Percentiles rank a stretch among this genome's conserved stretches.
Conservation (phyloP, 2,888 invertebrate species). For the Bedellia somnulentella region DNA sequence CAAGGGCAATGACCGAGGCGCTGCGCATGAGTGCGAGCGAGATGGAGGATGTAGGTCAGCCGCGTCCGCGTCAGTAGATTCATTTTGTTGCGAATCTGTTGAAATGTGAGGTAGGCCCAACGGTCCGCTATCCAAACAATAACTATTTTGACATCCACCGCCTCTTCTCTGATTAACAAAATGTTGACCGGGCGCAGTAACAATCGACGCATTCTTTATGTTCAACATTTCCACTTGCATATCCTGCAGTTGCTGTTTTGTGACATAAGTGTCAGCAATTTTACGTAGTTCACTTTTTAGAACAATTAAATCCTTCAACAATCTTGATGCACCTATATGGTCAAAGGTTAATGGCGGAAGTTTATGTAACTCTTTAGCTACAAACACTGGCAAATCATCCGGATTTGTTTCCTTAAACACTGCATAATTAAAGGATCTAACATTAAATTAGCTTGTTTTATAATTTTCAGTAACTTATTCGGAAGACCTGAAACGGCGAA, state of each 20-base stretch:
- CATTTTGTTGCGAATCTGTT: too few species aligned
- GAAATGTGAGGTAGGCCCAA: neutral
- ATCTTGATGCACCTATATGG: constrained; percentile 9
- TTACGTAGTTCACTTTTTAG: constrained; percentile 1
- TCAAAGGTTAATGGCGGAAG: constrained; percentile 11
- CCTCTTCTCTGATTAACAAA: neutral
- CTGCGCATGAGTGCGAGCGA: too few species aligned
- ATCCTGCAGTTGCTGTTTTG: constrained; percentile 4
- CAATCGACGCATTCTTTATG: constrained; percentile 2
- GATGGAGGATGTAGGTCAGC: too few species aligned
- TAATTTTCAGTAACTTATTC: too few species aligned
- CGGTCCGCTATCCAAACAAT: neutral
- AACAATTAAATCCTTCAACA: constrained; percentile 8
- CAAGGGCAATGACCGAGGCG: too few species aligned
- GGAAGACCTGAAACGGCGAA: too few species aligned
- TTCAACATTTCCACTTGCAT: constrained; percentile 5
- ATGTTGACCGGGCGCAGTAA: too few species aligned
- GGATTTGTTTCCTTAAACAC: constrained; percentile 6
- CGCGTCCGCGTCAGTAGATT: too few species aligned
- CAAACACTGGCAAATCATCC: constrained; percentile 10
- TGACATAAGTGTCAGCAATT: constrained; percentile 1
- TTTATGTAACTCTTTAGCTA: constrained; percentile 9
- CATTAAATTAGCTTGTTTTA: too few species aligned
- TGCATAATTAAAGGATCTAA: too few species aligned
- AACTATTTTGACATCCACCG: neutral